Evolutionary conservation across 2,888 invertebrate species (phyloP), one percentile per base, ranked within the genome.

Genomic region (Catocala sponsa): DNA sequence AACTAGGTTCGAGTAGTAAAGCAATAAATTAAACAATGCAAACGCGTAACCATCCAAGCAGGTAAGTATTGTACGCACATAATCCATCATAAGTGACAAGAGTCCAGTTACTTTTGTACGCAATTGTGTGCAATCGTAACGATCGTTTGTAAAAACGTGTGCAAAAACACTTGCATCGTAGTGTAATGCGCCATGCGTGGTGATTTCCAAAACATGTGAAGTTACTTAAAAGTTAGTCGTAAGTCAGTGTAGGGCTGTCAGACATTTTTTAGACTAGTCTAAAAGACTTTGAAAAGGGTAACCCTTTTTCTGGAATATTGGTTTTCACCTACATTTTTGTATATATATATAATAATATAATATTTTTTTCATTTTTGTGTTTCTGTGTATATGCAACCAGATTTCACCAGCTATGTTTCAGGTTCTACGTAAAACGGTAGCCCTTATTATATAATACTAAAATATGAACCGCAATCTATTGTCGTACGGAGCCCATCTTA

Each of bases 151-250:
- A 56, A 65, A 65, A 15, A 35, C 35, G 25, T 1, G 2, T 25
- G 6, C n/a, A 35, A 11, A 15, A 61, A 57, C 46, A 51, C 55
- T 32, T 4, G 42, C 54, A 43, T 25, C 25, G 47, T 35, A 13
- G 41, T 57, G 12, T 68, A 54, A 51, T 63, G 50, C 46, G 55
- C n/a, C 55, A 74, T 65, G 65, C 74, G 59, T 57, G 59, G 44
- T 68, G 58, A 56, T 74, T 73, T 71, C 71, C 55, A 74, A 68
- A 74, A 63, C 56, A 33, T 55, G 59, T 59, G 25, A 57, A 63
- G 60, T 56, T 55, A 70, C 62, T 44, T 56, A 46, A 55, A 35
- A 47, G 41, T 47, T 55, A 46, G 35, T 55, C 6, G 58, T 33
- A 58, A 70, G 54, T 35, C 44, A 44, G 4, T 55, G 44, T 6